phyloP scores from a whole-genome alignment of 1,140 invertebrate genomes.

The Parapsyche elsis region DNA sequence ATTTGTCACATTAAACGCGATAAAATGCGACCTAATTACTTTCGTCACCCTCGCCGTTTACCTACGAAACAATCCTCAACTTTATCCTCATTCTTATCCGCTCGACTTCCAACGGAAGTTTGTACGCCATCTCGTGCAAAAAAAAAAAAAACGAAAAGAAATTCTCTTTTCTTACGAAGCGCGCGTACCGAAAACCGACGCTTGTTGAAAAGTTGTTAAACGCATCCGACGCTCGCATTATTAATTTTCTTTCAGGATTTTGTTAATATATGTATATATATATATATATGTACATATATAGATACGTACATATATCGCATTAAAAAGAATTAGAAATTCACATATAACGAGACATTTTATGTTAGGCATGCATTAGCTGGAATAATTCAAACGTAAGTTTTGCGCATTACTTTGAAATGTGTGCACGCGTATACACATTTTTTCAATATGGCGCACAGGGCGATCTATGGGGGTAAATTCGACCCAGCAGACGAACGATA shows the following conservation, averaged over 20 bases:
- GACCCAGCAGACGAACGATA: conserved; percentile 41
- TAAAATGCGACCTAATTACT: conserved; percentile 43
- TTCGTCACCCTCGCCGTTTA: conserved; percentile 9
- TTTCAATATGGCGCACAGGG: conserved; percentile 44
- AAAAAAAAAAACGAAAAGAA: too few species aligned
- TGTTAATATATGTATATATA: neutral
- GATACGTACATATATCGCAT: too few species aligned
- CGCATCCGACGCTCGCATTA: conserved; percentile 18
- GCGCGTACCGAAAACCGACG: too few species aligned
- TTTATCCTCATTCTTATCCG: neutral
- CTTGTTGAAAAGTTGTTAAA: neutral
- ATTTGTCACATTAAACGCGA: conserved; percentile 47
- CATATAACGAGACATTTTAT: too few species aligned
- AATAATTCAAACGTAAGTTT: too few species aligned
- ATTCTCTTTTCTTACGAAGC: too few species aligned
- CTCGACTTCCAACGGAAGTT: neutral
- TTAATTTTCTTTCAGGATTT: conserved; percentile 2
- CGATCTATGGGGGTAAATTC: conserved; percentile 11
- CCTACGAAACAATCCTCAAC: conserved; percentile 25
- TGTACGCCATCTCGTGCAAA: neutral
- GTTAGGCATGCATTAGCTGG: too few species aligned
- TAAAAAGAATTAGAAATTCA: too few species aligned
- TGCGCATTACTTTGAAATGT: too few species aligned
- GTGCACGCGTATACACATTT: conserved; percentile 4
- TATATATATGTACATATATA: too few species aligned